Conservation (phyloP, 2,888 invertebrate genomes). For the Lumbricus terrestris region DNA sequence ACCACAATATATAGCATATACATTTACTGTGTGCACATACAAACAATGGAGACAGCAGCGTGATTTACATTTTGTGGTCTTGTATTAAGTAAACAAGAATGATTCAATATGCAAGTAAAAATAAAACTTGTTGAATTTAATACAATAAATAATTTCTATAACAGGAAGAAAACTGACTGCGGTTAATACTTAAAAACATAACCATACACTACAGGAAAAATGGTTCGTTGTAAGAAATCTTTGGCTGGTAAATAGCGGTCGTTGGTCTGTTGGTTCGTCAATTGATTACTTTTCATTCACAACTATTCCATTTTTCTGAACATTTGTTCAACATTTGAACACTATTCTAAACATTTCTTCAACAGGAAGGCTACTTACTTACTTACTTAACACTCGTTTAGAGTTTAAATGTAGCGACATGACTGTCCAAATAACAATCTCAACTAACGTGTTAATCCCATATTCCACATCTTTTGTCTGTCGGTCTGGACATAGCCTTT, state of each 20-base stretch:
- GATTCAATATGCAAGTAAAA: too few species aligned
- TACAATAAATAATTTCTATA: not conserved
- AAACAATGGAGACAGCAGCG: not conserved
- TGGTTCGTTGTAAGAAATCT: not conserved
- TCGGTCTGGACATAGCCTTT: not conserved
- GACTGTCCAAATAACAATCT: not conserved
- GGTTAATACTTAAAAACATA: not conserved
- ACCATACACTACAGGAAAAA: not conserved
- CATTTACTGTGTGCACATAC: not conserved
- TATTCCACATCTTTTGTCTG: not conserved
- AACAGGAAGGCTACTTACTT: too few species aligned
- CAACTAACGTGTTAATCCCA: not conserved
- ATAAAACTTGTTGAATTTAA: not conserved
- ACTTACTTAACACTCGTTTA: too few species aligned
- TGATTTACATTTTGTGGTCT: not conserved
- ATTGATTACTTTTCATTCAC: not conserved
- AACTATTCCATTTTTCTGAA: not conserved
- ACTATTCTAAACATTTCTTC: not conserved
- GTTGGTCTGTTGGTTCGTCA: not conserved
- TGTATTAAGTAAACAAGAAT: not conserved
- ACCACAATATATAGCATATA: not conserved
- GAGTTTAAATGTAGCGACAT: not conserved
- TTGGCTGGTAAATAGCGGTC: not conserved
- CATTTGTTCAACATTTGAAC: not conserved
- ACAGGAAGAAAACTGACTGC: not conserved